These are phyloP conservation scores for Ceratotherium simum DNA, from an alignment of 2,113 vertebrate species.

Conservation along the genomic window DNA sequence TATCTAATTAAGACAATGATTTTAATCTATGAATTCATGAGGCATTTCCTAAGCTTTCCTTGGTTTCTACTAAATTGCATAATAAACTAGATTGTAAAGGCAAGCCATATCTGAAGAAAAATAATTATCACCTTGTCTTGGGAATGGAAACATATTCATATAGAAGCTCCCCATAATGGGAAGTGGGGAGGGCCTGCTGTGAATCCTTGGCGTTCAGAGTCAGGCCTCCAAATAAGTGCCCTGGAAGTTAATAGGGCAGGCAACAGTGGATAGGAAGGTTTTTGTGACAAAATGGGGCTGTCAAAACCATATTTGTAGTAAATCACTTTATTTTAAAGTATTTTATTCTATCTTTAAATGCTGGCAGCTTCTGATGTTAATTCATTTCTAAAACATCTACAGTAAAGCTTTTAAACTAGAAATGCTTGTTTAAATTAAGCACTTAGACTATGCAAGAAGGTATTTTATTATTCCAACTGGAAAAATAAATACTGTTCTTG, in stretches of 20 bases:
- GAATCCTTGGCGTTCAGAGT: neutral
- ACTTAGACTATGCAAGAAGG: neutral
- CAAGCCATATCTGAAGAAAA: slow-evolving; percentile 54
- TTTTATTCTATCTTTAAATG: neutral
- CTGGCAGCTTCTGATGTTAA: neutral
- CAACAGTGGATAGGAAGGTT: rapidly evolving
- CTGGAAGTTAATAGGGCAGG: neutral
- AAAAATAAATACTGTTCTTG: slow-evolving; percentile 30
- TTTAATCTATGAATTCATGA: slow-evolving; percentile 80
- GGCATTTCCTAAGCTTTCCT: slow-evolving; percentile 66
- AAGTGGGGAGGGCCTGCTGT: neutral
- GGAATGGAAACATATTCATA: slow-evolving; percentile 19
- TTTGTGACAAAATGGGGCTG: neutral
- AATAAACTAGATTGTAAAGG: slow-evolving; percentile 65
- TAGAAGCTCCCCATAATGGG: neutral
- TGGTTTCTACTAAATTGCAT: slow-evolving; percentile 55
- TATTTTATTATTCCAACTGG: neutral
- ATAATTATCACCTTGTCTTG: slow-evolving; percentile 54
- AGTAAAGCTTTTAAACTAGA: neutral
- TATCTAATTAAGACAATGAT: slow-evolving; percentile 79
- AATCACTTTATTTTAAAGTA: neutral
- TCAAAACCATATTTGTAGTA: neutral
- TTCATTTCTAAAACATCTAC: neutral
- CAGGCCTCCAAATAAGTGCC: neutral
- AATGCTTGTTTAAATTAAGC: neutral